Percentiles rank a stretch among this genome's conserved stretches.
These are phyloP conservation scores for Limosa lapponica DNA, from an alignment of 2,797 vertebrate genomes.

Conservation along the genomic window DNA sequence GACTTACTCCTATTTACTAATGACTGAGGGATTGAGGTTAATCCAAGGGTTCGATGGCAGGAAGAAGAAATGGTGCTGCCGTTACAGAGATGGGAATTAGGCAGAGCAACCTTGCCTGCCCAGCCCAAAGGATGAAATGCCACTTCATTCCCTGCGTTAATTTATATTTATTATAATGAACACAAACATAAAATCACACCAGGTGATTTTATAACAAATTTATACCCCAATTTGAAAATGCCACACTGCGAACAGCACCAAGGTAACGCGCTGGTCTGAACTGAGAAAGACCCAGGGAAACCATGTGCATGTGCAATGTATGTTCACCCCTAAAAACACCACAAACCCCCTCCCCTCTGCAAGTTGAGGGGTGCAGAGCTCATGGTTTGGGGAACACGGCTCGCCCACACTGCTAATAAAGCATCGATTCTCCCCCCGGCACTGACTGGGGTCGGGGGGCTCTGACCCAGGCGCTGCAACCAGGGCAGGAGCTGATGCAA, in stretches of 20 bases:
- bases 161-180: neutral
- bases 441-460: neutral
- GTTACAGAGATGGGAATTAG: neutral
- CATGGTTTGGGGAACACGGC: neutral
- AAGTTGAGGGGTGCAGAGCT: neutral
- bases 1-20: constrained; percentile 13
- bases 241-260: neutral
- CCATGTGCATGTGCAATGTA: accelerated
- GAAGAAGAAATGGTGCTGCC: neutral
- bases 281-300: neutral
- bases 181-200: too few species aligned
- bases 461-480: neutral
- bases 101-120: neutral
- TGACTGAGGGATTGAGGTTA: neutral
- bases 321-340: neutral
- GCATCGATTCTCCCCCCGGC: accelerated
- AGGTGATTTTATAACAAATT: neutral
- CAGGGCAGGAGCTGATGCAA: neutral
- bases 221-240: neutral
- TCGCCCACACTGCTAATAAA: accelerated
- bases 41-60: neutral
- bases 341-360: neutral
- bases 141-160: neutral
- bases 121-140: neutral
- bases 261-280: accelerated